Evolutionary conservation across 2,888 invertebrate genomes (phyloP).

Genomic region (Scrobipalpa costella): DNA sequence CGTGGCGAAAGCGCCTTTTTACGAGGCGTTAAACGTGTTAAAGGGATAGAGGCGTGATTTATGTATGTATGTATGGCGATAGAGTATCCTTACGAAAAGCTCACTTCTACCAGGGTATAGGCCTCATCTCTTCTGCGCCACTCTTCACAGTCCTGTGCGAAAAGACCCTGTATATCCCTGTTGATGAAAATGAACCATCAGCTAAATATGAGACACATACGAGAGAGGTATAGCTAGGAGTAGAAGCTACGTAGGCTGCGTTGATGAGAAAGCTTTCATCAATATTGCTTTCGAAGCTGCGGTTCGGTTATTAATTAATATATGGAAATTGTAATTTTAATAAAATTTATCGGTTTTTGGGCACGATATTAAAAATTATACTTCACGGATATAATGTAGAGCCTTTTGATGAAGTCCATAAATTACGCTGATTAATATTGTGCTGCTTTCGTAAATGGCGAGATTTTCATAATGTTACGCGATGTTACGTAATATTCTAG

Average conservation of each 20-base stretch:
- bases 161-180: not conserved
- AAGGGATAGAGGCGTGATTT: no score
- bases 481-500: not conserved
- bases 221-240: not conserved
- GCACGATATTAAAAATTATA: not conserved
- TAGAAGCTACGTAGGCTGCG: not conserved
- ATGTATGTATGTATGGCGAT: no score
- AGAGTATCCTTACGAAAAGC: not conserved
- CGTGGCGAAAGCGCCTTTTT: no score
- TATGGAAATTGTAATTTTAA: constrained; percentile 9
- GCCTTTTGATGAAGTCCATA: not conserved
- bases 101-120: no score
- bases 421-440: constrained; percentile 4
- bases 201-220: constrained; percentile 15
- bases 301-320: constrained; percentile 11
- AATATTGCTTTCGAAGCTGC: constrained; percentile 4
- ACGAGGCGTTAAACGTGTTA: no score
- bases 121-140: no score
- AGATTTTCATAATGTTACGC: constrained; percentile 1
- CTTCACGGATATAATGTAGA: not conserved
- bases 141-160: no score
- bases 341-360: not conserved
- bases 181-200: constrained; percentile 17
- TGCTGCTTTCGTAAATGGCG: not conserved
- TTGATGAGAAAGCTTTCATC: constrained; percentile 2